phyloP scores from a whole-genome alignment of 2,797 vertebrate genomes.

The Myoxocephalus aenaeus region DNA sequence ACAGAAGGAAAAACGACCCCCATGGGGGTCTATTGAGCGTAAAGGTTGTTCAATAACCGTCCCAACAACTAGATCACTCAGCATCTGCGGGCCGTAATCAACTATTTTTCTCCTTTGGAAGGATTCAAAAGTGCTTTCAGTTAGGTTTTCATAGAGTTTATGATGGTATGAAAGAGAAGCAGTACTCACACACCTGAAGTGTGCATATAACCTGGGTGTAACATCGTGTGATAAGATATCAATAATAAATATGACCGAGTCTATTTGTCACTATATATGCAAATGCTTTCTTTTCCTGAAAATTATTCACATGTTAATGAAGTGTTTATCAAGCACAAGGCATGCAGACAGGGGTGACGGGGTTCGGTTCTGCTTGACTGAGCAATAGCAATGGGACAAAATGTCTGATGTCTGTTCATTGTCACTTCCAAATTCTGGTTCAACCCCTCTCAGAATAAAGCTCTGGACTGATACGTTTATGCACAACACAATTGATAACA shows the following conservation, averaged over 20 bases:
- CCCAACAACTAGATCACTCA: neutral
- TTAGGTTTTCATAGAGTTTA: neutral
- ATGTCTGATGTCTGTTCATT: constrained; percentile 1
- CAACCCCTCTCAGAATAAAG: neutral
- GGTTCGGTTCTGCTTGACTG: constrained; percentile 5
- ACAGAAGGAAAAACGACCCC: too few species aligned
- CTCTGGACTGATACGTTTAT: constrained; percentile 11
- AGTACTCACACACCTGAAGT: neutral
- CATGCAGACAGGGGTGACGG: neutral
- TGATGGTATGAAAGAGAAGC: neutral
- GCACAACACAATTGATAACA: constrained; percentile 12
- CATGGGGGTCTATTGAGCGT: too few species aligned
- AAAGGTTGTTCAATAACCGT: neutral
- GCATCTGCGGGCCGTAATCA: neutral
- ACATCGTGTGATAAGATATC: neutral
- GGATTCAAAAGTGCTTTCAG: neutral
- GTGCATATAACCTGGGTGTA: neutral
- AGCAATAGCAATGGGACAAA: neutral
- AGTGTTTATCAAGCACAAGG: neutral
- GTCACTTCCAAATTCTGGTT: constrained; percentile 4
- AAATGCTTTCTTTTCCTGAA: neutral
- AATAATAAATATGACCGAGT: neutral
- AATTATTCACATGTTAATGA: constrained; percentile 9
- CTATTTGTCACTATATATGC: neutral
- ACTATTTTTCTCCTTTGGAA: neutral